Conservation (phyloP, 2,113 vertebrate genomes). For the Archocentrus centrarchus region DNA sequence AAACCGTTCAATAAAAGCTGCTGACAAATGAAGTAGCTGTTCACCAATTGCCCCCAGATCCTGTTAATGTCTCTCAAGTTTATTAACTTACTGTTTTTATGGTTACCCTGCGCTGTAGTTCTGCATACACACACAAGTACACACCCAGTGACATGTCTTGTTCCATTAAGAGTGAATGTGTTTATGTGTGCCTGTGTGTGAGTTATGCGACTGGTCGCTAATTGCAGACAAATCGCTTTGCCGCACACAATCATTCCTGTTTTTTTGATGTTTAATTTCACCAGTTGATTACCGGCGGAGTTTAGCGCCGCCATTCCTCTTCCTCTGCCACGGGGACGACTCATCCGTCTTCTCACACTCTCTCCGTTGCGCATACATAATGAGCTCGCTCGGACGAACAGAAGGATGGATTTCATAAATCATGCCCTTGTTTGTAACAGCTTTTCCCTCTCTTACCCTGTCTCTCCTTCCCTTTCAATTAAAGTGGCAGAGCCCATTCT, state of each 20-base stretch:
- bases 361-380: constrained; percentile 77
- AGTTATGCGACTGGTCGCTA: constrained; percentile 79
- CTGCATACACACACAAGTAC: constrained; percentile 47
- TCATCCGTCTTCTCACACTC: constrained; percentile 77
- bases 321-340: constrained; percentile 71
- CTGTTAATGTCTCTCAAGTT: constrained; percentile 74
- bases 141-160: constrained; percentile 58
- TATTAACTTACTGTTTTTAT: constrained; percentile 80
- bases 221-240: constrained; percentile 87
- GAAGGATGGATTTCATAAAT: constrained; percentile 86
- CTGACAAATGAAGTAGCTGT: constrained; percentile 74
- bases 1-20: constrained; percentile 70
- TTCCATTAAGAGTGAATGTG: constrained; percentile 66
- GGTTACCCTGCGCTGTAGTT: constrained; percentile 54
- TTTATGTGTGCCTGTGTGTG: constrained; percentile 70
- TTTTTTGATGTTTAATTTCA: constrained; percentile 86
- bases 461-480: constrained; percentile 76
- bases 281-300: constrained; percentile 82
- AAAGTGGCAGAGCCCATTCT: constrained; percentile 63
- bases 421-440: constrained; percentile 84
- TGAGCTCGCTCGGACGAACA: constrained; percentile 78
- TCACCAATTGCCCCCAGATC: constrained; percentile 66
- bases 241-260: constrained; percentile 84
- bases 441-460: constrained; percentile 69
- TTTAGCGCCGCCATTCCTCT: constrained; percentile 78